Conservation (phyloP, 2,113 vertebrate species). For the Delphinapterus leucas region DNA sequence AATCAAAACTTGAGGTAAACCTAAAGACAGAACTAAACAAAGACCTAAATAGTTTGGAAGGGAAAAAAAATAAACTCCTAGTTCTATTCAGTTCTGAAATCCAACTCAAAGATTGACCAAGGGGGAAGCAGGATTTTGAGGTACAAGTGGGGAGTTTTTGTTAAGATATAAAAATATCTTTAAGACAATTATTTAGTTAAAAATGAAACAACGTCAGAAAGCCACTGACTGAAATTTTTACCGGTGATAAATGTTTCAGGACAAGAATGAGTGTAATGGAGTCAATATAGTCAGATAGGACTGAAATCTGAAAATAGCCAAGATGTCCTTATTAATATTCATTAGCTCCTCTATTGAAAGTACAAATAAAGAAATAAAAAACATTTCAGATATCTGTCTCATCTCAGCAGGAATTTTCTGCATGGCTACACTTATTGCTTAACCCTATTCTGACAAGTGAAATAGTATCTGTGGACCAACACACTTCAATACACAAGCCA, state of each 20-base stretch:
- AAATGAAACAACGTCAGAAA: constrained; percentile 37
- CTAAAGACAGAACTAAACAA: constrained; percentile 26
- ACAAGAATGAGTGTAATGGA: neutral
- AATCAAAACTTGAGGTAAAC: constrained; percentile 46
- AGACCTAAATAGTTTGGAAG: constrained; percentile 1
- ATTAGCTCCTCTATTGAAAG: constrained; percentile 29
- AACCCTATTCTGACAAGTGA: constrained; percentile 35
- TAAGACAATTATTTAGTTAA: constrained; percentile 35
- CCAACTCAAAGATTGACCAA: constrained; percentile 14
- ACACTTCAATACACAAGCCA: constrained; percentile 42
- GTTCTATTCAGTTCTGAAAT: constrained; percentile 3
- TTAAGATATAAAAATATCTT: constrained; percentile 42
- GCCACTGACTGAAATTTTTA: constrained; percentile 17
- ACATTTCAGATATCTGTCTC: constrained; percentile 27
- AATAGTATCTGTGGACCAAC: constrained; percentile 25
- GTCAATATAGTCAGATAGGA: neutral
- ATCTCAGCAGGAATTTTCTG: constrained; percentile 60
- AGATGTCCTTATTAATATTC: constrained; percentile 36
- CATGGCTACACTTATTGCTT: constrained; percentile 31
- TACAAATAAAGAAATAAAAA: constrained; percentile 44
- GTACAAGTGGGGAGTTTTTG: neutral
- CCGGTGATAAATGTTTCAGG: neutral
- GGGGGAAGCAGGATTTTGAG: neutral
- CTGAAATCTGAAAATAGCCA: constrained; percentile 16
- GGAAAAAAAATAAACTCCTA: neutral